Evolutionary conservation across 2,888 invertebrate species (phyloP), one percentile per base, ranked within the genome.

Genomic region (Calameuta idolon): DNA sequence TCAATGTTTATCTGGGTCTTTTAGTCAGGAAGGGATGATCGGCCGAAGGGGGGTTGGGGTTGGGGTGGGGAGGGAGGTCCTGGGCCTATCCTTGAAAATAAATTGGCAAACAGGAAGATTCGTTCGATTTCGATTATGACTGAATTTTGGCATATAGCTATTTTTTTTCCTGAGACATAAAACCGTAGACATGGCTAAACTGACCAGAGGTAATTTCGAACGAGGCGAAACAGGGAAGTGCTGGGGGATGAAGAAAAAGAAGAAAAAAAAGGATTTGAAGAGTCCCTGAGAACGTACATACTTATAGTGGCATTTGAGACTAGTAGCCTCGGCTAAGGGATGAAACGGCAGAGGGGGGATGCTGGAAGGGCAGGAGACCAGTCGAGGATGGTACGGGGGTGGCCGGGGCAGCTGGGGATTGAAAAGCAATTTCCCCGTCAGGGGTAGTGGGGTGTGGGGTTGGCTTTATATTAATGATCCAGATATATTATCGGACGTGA

Each of bases 401-500:
- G 75, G 75, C 76, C 40, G 76, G 79, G 87, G 89, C 86, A 87
- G 86, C 87, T 88, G 88, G 91, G 91, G 91, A 91, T 91, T 91
- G 91, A 91, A 91, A 91, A 91, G 91, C 91, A 91, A 91, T 91
- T 91, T 91, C 91, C 90, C 91, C 91, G 90, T 80, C 79, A 79
- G 88, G 84, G 81, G 82, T 79, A 85, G 87, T 85, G 84, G 87
- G 82, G 86, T 86, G 88, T 84, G 85, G 87, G 85, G 86, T 85
- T 85, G 86, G 91, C 91, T 91, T 91, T 91, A 91, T 91, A 91
- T 91, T 91, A 91, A 91, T 91, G 91, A 91, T 91, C 91, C 91
- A 91, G 91, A 91, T 91, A 91, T 91, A 91, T 91, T 91, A 91
- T 91, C 91, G 91, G 91, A 91, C 91, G 91, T 91, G 91, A 91